Evolutionary conservation across 2,888 invertebrate species (phyloP).

Genomic region (Sycophila texana): DNA sequence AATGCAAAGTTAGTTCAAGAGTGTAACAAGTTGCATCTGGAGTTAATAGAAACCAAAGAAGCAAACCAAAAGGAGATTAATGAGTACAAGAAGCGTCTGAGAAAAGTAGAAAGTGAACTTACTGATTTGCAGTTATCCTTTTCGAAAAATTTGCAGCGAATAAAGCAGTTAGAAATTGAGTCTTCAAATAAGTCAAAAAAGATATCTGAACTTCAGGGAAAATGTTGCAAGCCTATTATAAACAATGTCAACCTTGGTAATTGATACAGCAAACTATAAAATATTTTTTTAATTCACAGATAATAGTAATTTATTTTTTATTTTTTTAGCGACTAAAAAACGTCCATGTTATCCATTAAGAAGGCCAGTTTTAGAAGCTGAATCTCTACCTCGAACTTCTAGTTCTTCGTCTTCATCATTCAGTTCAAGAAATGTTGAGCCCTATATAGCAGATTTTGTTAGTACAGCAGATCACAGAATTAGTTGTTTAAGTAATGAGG

Average conservation of each 20-base stretch:
- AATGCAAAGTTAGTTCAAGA: constrained; percentile 86
- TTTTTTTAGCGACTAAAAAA: constrained; percentile 66
- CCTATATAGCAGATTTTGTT: constrained; percentile 68
- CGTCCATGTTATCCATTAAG: constrained; percentile 69
- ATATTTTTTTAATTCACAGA: constrained; percentile 1
- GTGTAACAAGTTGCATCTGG: constrained; percentile 84
- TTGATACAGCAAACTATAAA: constrained; percentile 6
- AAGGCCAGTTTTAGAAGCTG: constrained; percentile 68
- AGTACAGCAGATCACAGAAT: constrained; percentile 72
- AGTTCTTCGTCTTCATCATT: constrained; percentile 61
- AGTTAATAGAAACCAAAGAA: constrained; percentile 82
- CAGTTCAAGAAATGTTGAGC: constrained; percentile 65
- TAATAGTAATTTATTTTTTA: not conserved
- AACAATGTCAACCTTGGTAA: constrained; percentile 69
- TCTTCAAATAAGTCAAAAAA: constrained; percentile 78
- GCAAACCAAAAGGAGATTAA: constrained; percentile 78
- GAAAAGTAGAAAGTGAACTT: constrained; percentile 78
- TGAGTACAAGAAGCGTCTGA: constrained; percentile 77
- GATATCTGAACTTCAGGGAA: constrained; percentile 77
- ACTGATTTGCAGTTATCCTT: constrained; percentile 80
- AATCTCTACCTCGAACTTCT: constrained; percentile 65
- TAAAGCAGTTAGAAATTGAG: constrained; percentile 81
- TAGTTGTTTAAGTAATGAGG: constrained; percentile 70
- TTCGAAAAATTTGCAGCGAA: constrained; percentile 78
- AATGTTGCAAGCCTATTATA: constrained; percentile 72